Percentiles rank a stretch among this genome's conserved stretches.
Conservation (phyloP, 2,113 vertebrate genomes). For the Rhegmatorhina hoffmannsi region DNA sequence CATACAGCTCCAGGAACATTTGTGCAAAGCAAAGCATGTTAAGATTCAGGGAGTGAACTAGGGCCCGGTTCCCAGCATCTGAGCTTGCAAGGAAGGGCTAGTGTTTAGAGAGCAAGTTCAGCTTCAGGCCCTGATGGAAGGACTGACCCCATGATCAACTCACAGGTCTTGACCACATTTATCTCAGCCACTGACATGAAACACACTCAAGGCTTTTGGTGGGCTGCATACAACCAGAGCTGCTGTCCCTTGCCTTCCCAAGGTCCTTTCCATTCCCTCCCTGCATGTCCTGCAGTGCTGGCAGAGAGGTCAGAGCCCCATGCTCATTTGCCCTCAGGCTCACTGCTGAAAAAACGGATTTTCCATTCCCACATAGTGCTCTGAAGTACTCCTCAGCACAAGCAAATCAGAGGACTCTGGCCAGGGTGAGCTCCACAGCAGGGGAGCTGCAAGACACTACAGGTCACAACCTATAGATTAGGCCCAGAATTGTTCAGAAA, state of each 20-base stretch:
- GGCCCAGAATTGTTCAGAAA: neutral
- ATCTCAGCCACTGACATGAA: neutral
- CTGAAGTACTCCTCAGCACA: neutral
- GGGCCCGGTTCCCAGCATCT: neutral
- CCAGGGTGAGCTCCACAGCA: neutral
- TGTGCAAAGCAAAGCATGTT: neutral
- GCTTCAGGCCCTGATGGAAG: neutral
- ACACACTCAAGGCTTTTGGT: accelerated
- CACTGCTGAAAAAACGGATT: neutral
- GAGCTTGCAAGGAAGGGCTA: accelerated
- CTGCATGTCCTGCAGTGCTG: neutral
- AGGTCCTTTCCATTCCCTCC: accelerated
- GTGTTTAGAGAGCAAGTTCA: neutral
- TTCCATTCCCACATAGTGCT: neutral
- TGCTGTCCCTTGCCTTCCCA: neutral
- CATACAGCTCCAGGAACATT: neutral
- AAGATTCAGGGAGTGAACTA: neutral
- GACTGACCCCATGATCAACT: neutral
- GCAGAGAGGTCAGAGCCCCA: neutral
- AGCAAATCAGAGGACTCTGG: neutral
- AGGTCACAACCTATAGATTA: neutral
- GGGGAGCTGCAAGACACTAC: neutral
- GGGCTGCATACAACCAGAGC: neutral
- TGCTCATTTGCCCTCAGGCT: neutral
- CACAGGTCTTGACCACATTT: neutral